Base-by-base conservation (phyloP, 2,113 vertebrate species). In the Malurus elegans region DNA sequence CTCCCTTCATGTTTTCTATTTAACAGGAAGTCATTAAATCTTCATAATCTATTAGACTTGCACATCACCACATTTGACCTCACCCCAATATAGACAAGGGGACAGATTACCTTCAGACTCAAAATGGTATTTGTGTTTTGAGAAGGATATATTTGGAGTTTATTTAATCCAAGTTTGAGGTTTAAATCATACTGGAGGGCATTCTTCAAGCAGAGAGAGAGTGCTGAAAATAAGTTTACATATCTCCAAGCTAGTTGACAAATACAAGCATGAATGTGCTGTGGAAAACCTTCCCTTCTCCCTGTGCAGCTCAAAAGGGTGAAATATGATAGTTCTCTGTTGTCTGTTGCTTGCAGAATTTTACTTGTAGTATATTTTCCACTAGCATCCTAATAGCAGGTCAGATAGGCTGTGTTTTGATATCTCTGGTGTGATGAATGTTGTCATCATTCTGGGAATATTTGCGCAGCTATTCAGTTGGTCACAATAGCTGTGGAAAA, bases 401-500 rank as follows among this genome's bases (percentile, higher is more conserved):
- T 91, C 67, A 45, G 53, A 92, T 72, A 54, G 94, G 44, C 81
- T 93, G 70, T 7, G 3, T 60, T 85, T 81, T 87, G 79, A 2
- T 82, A 79, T 64, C 64, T 92, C 18, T 32, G 75, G 71, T 21
- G 67, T 86, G 72, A 86, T 92, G 57, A 75, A 92, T 90, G 88
- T 86, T 95, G 88, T 94, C 95, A 96, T 95, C 93, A 3, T 94
- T 75, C 79, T 86, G 93, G 64, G 58, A 94, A 32, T 90, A 93
- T 93, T 94, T 95, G 89, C 50, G 53, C 75, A 90, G 86, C 88
- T 90, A 93, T 92, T 93, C 75, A 94, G 18, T 78, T 84, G 57
- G 69, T 93, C 83, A 96, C 92, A 95, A 94, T 95, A 90, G 75
- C 92, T 78, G 86, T 64, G 79, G 87, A 5, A 56, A 91, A 92